phyloP scores from a whole-genome alignment of 2,797 vertebrate species.

The Zalophus californianus region DNA sequence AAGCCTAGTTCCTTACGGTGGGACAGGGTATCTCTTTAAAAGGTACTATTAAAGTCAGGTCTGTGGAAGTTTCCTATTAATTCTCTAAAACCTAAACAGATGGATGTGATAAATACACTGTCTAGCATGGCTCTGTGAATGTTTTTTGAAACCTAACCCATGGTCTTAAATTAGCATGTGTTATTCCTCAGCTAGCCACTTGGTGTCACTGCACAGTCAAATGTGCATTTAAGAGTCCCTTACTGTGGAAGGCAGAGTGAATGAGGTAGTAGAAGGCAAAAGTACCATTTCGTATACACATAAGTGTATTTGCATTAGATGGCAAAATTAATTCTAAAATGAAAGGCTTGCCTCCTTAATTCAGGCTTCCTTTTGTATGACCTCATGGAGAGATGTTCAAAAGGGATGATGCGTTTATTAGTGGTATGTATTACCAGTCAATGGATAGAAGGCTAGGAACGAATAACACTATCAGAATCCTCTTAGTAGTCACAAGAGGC shows the following conservation, averaged over 20 bases:
- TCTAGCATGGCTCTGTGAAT: background rate
- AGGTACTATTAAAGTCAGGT: background rate
- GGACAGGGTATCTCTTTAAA: conserved; percentile 3
- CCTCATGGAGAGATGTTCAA: background rate
- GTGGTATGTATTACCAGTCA: background rate
- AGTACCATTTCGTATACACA: background rate
- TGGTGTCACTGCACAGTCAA: conserved; percentile 65
- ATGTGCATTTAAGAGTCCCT: background rate
- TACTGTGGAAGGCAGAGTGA: background rate
- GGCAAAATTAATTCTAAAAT: background rate
- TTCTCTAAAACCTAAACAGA: background rate
- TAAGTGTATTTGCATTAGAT: background rate
- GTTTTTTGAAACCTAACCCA: background rate
- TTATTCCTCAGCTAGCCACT: conserved; percentile 57
- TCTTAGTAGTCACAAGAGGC: background rate
- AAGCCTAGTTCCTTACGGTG: background rate
- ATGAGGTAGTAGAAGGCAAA: background rate
- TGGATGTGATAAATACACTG: background rate
- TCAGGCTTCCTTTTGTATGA: background rate
- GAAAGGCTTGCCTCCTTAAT: background rate
- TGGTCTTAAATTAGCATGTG: background rate
- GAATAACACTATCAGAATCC: background rate
- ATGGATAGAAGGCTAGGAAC: background rate
- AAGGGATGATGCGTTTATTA: background rate
- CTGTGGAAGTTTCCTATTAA: background rate